phyloP scores from a whole-genome alignment of 2,888 invertebrate genomes.

The Drosophila neutralis region DNA sequence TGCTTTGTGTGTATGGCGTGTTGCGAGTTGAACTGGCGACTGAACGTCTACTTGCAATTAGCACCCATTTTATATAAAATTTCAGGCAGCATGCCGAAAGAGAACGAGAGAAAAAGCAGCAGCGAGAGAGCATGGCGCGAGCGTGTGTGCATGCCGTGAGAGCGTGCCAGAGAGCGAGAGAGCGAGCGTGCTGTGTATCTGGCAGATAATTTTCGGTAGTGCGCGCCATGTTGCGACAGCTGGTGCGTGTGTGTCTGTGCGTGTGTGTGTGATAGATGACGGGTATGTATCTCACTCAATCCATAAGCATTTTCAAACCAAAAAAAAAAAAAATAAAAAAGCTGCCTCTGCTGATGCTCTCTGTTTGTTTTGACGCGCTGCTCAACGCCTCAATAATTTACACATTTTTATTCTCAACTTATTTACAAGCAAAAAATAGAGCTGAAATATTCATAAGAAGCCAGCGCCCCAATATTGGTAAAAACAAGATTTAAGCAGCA shows the following conservation, averaged over 20 bases:
- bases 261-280: conserved; percentile 32
- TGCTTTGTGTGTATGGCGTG: conserved; percentile 38
- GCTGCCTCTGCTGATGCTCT: conserved; percentile 48
- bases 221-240: conserved; percentile 59
- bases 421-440: conserved; percentile 9
- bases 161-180: conserved; percentile 13
- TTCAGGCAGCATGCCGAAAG: conserved; percentile 46
- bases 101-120: conserved; percentile 2
- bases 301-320: conserved; percentile 59
- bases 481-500: conserved; percentile 4
- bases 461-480: conserved; percentile 26
- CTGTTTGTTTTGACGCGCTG: conserved; percentile 75
- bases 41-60: conserved; percentile 87
- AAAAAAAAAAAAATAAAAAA: conserved; percentile 3
- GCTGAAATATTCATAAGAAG: background rate
- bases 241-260: conserved; percentile 10
- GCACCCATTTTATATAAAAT: conserved; percentile 82
- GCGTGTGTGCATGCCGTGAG: conserved; percentile 12
- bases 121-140: background rate
- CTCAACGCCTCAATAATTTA: conserved; percentile 54
- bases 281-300: conserved; percentile 52
- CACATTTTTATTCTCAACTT: conserved; percentile 40
- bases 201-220: conserved; percentile 53
- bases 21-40: conserved; percentile 86
- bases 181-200: conserved; percentile 53